A percentile compares a stretch with the other conserved stretches of the same genome.
Conservation (phyloP, 2,797 vertebrate species). For the Phoebastria nigripes region DNA sequence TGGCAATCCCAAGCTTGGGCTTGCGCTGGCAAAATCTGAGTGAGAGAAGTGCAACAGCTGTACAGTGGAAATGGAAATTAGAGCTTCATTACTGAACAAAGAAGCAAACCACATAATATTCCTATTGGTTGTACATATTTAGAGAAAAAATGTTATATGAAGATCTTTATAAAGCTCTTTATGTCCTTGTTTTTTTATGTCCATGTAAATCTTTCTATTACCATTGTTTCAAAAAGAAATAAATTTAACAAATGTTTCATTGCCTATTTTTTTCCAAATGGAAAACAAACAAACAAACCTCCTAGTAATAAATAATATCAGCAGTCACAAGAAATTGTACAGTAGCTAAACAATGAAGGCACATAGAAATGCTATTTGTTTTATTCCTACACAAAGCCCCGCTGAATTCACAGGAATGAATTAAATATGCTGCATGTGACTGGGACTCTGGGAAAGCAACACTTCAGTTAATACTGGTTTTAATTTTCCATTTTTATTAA, state of each 20-base stretch:
- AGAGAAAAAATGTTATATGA: neutral
- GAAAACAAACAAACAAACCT: constrained; percentile 41
- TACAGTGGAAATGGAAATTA: neutral
- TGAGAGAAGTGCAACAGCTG: neutral
- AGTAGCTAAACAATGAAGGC: constrained; percentile 43
- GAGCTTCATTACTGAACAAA: constrained; percentile 6
- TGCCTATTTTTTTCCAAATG: constrained; percentile 13
- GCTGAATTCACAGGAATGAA: neutral
- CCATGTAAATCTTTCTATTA: constrained; percentile 14
- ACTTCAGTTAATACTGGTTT: neutral
- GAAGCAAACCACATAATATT: neutral
- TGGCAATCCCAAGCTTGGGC: neutral
- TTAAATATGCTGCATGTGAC: neutral
- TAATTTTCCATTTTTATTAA: constrained; percentile 7
- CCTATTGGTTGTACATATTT: neutral
- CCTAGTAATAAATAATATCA: constrained; percentile 51
- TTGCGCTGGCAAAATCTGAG: neutral
- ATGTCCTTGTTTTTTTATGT: neutral
- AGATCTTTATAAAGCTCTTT: neutral
- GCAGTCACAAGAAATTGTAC: constrained; percentile 10
- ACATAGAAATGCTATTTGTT: constrained; percentile 13
- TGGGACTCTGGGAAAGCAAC: neutral
- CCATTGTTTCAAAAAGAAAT: constrained; percentile 27
- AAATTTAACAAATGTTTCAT: constrained; percentile 35
- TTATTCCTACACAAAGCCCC: neutral